A percentile compares a stretch with the other conserved stretches of the same genome.
Conservation (phyloP, 1,140 invertebrate species). For the Euwallacea fornicatus region DNA sequence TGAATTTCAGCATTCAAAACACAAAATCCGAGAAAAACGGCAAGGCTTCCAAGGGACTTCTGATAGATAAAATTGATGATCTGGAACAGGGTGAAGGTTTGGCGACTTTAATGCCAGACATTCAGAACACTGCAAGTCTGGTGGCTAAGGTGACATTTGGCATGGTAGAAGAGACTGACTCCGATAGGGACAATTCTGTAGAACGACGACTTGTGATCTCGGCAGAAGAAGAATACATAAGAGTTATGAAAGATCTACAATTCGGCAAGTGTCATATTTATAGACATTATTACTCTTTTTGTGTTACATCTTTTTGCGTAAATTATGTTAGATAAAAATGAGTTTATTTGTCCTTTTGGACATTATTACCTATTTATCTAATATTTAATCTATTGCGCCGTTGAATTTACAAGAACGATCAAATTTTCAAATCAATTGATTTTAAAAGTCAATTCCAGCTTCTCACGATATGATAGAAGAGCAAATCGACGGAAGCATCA, state of each 20-base stretch:
- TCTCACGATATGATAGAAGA: constrained; percentile 90
- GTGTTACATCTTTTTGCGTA: neutral
- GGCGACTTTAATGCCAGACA: constrained; percentile 84
- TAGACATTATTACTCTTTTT: neutral
- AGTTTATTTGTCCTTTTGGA: neutral
- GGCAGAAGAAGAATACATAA: constrained; percentile 75
- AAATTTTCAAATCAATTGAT: too few relatives aligned
- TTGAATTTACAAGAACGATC: neutral
- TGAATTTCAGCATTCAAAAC: constrained; percentile 23
- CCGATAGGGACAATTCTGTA: constrained; percentile 46
- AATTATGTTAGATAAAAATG: neutral
- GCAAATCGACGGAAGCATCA: constrained; percentile 69
- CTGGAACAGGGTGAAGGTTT: constrained; percentile 85
- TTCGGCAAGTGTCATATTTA: constrained; percentile 67
- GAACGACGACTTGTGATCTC: constrained; percentile 59
- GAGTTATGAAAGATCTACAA: constrained; percentile 84
- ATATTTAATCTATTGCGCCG: neutral
- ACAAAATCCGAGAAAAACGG: constrained; percentile 25
- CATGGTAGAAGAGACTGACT: constrained; percentile 47
- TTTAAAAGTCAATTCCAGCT: constrained; percentile 58
- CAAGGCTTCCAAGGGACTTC: constrained; percentile 48
- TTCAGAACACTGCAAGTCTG: constrained; percentile 78
- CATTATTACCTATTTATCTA: neutral
- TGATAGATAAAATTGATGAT: constrained; percentile 63
- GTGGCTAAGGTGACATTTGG: constrained; percentile 68